Conservation (phyloP, 1,140 invertebrate species). For the Procambarus virginalis region DNA sequence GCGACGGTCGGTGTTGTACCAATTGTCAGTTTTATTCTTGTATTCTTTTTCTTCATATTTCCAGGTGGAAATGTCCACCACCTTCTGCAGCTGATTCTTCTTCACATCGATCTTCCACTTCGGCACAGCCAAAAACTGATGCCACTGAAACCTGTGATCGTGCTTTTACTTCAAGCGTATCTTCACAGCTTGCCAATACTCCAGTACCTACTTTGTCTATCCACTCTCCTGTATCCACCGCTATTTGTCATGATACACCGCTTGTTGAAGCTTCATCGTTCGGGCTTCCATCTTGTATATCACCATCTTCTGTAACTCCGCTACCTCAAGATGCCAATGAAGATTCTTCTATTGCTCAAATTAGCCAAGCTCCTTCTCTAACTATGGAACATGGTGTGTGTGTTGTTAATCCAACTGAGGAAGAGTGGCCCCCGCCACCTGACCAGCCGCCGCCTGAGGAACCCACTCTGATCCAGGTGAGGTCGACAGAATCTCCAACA, state of each 20-base stretch:
- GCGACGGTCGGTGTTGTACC: not conserved
- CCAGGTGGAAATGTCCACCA: constrained; percentile 54
- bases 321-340: not conserved
- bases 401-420: not conserved
- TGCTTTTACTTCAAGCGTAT: constrained; percentile 5
- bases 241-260: not conserved
- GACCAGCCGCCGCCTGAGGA: constrained; percentile 33
- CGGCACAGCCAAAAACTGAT: constrained; percentile 1
- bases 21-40: not conserved
- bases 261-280: not conserved
- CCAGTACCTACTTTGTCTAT: constrained; percentile 2
- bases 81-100: constrained; percentile 46
- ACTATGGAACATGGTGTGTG: not conserved
- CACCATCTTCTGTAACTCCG: constrained; percentile 2
- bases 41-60: constrained; percentile 35
- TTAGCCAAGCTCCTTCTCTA: not conserved
- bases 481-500: not conserved
- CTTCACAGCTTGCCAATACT: constrained; percentile 15
- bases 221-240: constrained; percentile 6
- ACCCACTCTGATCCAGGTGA: constrained; percentile 30
- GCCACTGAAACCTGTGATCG: not conserved
- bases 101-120: constrained; percentile 26
- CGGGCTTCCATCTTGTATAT: not conserved
- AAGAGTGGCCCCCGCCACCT: constrained; percentile 10
- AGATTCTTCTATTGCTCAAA: not conserved